phyloP scores from a whole-genome alignment of 2,888 invertebrate genomes.

The Maniola hyperantus region DNA sequence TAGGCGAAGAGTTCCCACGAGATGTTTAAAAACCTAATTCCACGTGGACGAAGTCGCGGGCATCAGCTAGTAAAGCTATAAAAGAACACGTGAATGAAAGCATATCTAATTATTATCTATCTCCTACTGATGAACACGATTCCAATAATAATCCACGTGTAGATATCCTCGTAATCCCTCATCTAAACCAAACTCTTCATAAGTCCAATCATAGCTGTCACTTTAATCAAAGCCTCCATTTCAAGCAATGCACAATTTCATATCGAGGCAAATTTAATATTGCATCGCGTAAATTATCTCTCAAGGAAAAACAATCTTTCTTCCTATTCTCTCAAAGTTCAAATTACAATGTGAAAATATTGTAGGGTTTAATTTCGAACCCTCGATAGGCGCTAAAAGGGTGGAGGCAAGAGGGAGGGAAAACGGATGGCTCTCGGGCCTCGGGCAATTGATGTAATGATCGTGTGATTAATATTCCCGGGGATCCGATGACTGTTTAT shows the following conservation, averaged over 20 bases:
- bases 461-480: constrained; percentile 60
- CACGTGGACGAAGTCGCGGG: too few species aligned
- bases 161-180: constrained; percentile 8
- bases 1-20: too few species aligned
- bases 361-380: constrained; percentile 67
- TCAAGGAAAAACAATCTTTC: constrained; percentile 57
- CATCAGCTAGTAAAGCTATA: too few species aligned
- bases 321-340: constrained; percentile 44
- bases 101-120: not conserved
- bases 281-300: constrained; percentile 14
- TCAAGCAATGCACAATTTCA: constrained; percentile 24
- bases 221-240: constrained; percentile 25
- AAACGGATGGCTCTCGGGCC: constrained; percentile 57
- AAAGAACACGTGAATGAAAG: not conserved
- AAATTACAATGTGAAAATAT: constrained; percentile 66
- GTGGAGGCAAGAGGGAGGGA: constrained; percentile 61
- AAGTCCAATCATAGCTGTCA: constrained; percentile 23
- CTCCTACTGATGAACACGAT: not conserved
- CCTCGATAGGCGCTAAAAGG: constrained; percentile 67
- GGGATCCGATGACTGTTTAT: constrained; percentile 21
- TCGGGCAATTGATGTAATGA: constrained; percentile 59
- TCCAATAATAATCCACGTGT: not conserved
- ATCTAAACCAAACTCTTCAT: constrained; percentile 15
- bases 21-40: too few species aligned
- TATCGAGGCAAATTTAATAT: constrained; percentile 27